Evolutionary conservation across 1,140 invertebrate species (phyloP).

Genomic region (Meloidogyne floridensis): DNA sequence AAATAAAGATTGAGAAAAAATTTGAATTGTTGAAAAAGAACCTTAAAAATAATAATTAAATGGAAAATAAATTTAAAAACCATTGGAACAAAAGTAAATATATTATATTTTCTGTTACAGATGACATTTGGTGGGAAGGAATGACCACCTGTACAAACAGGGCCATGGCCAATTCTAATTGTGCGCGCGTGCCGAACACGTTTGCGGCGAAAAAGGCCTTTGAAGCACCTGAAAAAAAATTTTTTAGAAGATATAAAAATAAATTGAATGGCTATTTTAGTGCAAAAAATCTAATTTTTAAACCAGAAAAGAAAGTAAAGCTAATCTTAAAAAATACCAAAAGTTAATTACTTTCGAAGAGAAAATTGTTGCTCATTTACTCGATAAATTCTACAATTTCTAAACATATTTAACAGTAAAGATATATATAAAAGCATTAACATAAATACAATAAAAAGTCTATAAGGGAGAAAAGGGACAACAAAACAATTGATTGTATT

Average conservation of each 20-base stretch:
- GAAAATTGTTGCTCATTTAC: slow-evolving; percentile 38
- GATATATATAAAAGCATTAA: neutral
- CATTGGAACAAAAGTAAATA: slow-evolving; percentile 93
- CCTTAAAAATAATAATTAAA: slow-evolving; percentile 68
- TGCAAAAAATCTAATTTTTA: slow-evolving; percentile 7
- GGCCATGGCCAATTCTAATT: slow-evolving; percentile 69
- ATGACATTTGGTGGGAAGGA: slow-evolving; percentile 93
- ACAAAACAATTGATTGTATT: slow-evolving; percentile 9
- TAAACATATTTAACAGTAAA: slow-evolving; percentile 19
- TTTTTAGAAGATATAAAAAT: neutral
- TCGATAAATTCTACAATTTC: slow-evolving; percentile 32
- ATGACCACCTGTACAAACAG: slow-evolving; percentile 61
- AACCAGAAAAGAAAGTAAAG: neutral
- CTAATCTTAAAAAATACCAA: neutral
- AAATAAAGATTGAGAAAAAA: slow-evolving; percentile 99
- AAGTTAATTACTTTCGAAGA: slow-evolving; percentile 28
- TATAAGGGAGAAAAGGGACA: neutral
- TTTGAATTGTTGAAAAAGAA: slow-evolving; percentile 95
- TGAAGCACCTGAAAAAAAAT: slow-evolving; percentile 52
- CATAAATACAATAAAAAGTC: slow-evolving; percentile 11
- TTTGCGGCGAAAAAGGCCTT: slow-evolving; percentile 47
- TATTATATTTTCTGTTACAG: slow-evolving; percentile 97
- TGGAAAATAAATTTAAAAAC: slow-evolving; percentile 69
- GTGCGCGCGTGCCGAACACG: slow-evolving; percentile 67
- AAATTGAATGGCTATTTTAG: slow-evolving; percentile 1